Conservation (phyloP, 1,140 invertebrate genomes). For the Hestina assimilis region DNA sequence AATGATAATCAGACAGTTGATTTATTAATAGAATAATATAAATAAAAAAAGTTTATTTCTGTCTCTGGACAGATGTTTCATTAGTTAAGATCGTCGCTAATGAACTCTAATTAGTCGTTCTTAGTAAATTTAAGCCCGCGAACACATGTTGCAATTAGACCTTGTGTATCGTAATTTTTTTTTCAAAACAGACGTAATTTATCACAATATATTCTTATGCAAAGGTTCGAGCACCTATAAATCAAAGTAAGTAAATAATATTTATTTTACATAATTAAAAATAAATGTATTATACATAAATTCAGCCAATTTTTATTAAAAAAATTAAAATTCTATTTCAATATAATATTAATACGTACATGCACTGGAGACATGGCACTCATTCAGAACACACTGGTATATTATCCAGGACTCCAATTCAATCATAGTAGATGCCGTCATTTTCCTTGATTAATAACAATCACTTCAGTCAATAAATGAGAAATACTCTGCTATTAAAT, state of each 20-base stretch:
- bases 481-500: constrained; percentile 29
- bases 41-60: neutral
- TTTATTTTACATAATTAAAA: no score
- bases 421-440: constrained; percentile 79
- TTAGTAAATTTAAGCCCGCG: neutral
- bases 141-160: constrained; percentile 12
- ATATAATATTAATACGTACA: constrained; percentile 71
- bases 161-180: no score
- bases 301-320: neutral
- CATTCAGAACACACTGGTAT: constrained; percentile 80
- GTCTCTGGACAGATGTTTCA: neutral
- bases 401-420: constrained; percentile 81
- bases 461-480: constrained; percentile 42
- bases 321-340: neutral
- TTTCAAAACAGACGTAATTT: no score
- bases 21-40: no score
- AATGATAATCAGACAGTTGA: no score
- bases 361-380: constrained; percentile 79
- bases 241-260: no score
- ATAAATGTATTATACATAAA: no score
- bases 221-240: no score
- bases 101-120: constrained; percentile 40
- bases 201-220: no score
- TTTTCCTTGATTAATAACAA: constrained; percentile 45
- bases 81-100: constrained; percentile 27